Percentiles rank a stretch among this genome's conserved stretches.
Evolutionary conservation across 2,888 invertebrate genomes (phyloP).

Genomic region (Chalcosyrphus nemorum): DNA sequence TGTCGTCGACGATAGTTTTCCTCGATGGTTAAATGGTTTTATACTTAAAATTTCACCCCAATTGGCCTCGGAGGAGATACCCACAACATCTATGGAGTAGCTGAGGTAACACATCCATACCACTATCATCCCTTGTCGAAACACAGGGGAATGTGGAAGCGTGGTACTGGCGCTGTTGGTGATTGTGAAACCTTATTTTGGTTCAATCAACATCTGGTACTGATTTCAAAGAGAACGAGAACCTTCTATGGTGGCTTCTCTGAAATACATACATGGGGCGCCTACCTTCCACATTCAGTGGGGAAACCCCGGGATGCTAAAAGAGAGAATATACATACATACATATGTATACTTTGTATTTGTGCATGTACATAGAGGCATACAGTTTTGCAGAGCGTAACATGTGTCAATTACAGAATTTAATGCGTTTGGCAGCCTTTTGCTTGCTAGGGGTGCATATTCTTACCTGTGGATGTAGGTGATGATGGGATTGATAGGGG

Average conservation of each 20-base stretch:
- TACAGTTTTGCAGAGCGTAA: constrained; percentile 78
- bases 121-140: neutral
- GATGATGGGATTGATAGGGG: constrained; percentile 8
- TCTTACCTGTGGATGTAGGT: neutral
- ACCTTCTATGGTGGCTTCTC: constrained; percentile 37
- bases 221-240: constrained; percentile 79
- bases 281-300: neutral
- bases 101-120: constrained; percentile 52
- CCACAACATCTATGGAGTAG: neutral
- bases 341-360: constrained; percentile 16
- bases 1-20: constrained; percentile 62
- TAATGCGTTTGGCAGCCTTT: constrained; percentile 60
- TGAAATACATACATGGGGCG: constrained; percentile 12
- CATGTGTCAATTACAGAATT: constrained; percentile 80
- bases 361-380: constrained; percentile 47
- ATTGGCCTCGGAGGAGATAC: constrained; percentile 38
- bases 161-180: constrained; percentile 78
- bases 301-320: constrained; percentile 36
- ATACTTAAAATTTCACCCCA: constrained; percentile 70
- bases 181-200: constrained; percentile 78
- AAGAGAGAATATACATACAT: no score
- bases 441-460: constrained; percentile 26
- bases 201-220: constrained; percentile 81
- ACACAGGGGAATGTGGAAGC: neutral
- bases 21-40: constrained; percentile 47